A percentile compares a stretch with the other conserved stretches of the same genome.
These are phyloP conservation scores for Rhaphigaster nebulosa DNA, from an alignment of 2,888 invertebrate species.

Conservation along the genomic window DNA sequence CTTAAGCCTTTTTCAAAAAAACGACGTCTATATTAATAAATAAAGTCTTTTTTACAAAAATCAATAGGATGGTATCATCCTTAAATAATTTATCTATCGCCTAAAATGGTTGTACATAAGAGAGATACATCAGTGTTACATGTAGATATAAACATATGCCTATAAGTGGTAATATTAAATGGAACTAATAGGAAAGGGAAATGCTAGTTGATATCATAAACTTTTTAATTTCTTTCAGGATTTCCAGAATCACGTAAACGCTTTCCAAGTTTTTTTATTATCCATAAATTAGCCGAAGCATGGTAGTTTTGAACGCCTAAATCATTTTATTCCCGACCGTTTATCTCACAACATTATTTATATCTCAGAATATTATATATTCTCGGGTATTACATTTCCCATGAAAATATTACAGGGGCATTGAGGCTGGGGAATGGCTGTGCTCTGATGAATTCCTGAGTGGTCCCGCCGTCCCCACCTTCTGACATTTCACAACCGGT, in stretches of 20 bases:
- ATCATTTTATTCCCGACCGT: neutral
- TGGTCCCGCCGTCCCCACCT: slow-evolving; percentile 15
- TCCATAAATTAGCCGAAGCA: neutral
- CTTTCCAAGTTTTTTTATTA: neutral
- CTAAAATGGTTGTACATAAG: too few species aligned
- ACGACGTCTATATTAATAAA: too few species aligned
- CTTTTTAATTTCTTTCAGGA: neutral
- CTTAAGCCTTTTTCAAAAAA: too few species aligned
- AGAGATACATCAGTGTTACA: too few species aligned
- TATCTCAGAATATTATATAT: neutral
- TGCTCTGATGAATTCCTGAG: slow-evolving; percentile 49
- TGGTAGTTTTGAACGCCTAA: neutral
- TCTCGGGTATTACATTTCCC: slow-evolving; percentile 23
- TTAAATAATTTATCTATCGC: too few species aligned
- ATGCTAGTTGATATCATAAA: neutral
- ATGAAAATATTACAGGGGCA: slow-evolving; percentile 47
- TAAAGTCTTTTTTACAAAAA: too few species aligned
- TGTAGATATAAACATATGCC: neutral
- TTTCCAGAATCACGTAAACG: neutral
- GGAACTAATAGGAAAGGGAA: neutral
- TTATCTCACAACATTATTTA: slow-evolving; percentile 12
- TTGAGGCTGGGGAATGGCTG: slow-evolving; percentile 16
- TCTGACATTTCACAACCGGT: slow-evolving; percentile 49
- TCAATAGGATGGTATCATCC: too few species aligned
- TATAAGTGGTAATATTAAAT: neutral